Conservation (phyloP, 1,140 invertebrate species). For the Drosophila malerkotliana region DNA sequence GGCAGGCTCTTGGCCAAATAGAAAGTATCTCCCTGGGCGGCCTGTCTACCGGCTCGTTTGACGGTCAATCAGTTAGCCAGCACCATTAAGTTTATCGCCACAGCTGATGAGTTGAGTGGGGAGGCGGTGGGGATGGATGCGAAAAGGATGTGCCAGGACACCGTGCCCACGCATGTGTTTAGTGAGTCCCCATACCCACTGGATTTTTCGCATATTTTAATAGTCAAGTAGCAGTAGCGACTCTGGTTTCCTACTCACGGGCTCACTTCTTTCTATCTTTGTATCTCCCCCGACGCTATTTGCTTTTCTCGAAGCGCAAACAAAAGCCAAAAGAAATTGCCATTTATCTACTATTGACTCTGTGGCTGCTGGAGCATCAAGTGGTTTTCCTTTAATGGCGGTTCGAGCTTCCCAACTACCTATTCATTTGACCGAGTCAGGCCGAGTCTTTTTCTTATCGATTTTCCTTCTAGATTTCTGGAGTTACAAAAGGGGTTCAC, state of each 20-base stretch:
- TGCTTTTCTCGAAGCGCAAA: conserved; percentile 74
- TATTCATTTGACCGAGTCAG: conserved; percentile 35
- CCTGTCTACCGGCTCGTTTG: conserved; percentile 29
- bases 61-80: conserved; percentile 55
- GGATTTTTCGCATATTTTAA: conserved; percentile 75
- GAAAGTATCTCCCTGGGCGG: conserved; percentile 49
- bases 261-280: background rate
- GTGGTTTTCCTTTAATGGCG: conserved; percentile 30
- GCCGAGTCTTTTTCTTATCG: conserved; percentile 27
- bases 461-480: conserved; percentile 20
- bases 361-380: conserved; percentile 40
- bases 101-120: conserved; percentile 28
- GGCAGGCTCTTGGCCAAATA: conserved; percentile 50
- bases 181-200: conserved; percentile 1
- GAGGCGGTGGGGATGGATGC: background rate
- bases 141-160: background rate
- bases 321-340: conserved; percentile 76
- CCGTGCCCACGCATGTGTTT: conserved; percentile 19
- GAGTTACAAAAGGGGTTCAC: conserved; percentile 20
- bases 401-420: conserved; percentile 6
- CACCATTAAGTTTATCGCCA: conserved; percentile 73
- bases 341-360: conserved; percentile 81
- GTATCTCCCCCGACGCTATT: conserved; percentile 38
- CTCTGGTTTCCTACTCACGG: conserved; percentile 15
- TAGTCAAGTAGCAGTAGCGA: conserved; percentile 58